Conservation (phyloP, 2,797 vertebrate species). For the Tauraco hartlaubi region DNA sequence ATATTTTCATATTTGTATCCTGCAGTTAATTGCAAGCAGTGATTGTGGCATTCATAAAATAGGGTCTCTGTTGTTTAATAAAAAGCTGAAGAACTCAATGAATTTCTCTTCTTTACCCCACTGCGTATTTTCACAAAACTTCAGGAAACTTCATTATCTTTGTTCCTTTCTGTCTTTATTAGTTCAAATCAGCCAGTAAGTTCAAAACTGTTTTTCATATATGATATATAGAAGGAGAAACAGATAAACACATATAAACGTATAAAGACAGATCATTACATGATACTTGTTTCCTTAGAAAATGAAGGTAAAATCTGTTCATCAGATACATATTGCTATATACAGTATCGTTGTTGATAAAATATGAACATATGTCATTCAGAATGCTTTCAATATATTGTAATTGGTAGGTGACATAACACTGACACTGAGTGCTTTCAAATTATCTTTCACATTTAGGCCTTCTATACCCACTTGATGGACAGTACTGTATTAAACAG, state of each 20-base stretch:
- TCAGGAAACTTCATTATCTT: not conserved
- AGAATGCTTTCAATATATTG: conserved; percentile 41
- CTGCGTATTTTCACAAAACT: not conserved
- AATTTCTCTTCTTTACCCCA: not conserved
- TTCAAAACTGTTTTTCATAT: not conserved
- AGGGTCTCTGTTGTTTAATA: not conserved
- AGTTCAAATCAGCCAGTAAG: not conserved
- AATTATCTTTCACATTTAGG: conserved; percentile 63
- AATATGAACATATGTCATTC: conserved; percentile 5
- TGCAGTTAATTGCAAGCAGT: not conserved
- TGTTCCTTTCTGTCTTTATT: not conserved
- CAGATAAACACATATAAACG: not conserved
- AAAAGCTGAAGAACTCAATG: not conserved
- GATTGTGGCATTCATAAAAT: not conserved
- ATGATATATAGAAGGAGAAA: not conserved
- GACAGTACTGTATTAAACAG: conserved; percentile 61
- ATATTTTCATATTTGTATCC: not conserved
- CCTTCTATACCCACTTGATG: conserved; percentile 35
- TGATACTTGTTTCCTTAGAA: not conserved
- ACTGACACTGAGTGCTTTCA: conserved; percentile 61
- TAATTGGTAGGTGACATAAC: conserved; percentile 55
- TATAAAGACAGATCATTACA: not conserved
- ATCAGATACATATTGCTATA: not conserved
- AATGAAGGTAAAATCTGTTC: not conserved
- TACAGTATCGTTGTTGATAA: conserved; percentile 1